phyloP scores from a whole-genome alignment of 2,113 vertebrate genomes.

The Ranitomeya imitator region DNA sequence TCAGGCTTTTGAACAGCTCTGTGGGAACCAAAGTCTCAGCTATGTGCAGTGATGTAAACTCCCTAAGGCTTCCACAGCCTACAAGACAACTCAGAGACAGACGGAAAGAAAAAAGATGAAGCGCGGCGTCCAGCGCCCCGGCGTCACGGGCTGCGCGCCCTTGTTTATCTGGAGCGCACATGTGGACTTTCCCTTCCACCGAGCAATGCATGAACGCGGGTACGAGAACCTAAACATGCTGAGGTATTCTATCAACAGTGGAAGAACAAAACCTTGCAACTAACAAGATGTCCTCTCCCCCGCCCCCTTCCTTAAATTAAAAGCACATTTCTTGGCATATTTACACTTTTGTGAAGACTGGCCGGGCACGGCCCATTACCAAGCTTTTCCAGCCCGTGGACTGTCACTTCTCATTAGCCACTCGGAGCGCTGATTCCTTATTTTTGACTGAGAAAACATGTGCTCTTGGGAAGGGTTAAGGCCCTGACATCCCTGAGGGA shows the following conservation, averaged over 20 bases:
- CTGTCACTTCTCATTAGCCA: constrained; percentile 73
- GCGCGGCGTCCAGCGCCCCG: constrained; percentile 62
- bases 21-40: constrained; percentile 87
- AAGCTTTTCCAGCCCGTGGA: constrained; percentile 69
- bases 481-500: constrained; percentile 54
- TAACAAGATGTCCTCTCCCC: neutral
- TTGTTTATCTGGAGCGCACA: constrained; percentile 21
- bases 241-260: constrained; percentile 60
- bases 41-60: constrained; percentile 85
- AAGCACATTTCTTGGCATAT: constrained; percentile 79
- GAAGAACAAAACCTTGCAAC: constrained; percentile 46
- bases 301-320: constrained; percentile 70
- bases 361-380: constrained; percentile 75
- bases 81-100: constrained; percentile 75
- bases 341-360: constrained; percentile 77
- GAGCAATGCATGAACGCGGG: neutral
- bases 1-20: constrained; percentile 83
- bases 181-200: neutral
- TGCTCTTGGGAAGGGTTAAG: constrained; percentile 60
- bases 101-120: constrained; percentile 74
- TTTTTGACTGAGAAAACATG: constrained; percentile 49
- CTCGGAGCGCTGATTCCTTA: constrained; percentile 63
- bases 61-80: constrained; percentile 80
- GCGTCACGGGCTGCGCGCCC: neutral
- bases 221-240: neutral